Evolutionary conservation across 2,797 vertebrate species (phyloP), one percentile per base, ranked within the genome.

Genomic region (Lepilemur septentrionalis): DNA sequence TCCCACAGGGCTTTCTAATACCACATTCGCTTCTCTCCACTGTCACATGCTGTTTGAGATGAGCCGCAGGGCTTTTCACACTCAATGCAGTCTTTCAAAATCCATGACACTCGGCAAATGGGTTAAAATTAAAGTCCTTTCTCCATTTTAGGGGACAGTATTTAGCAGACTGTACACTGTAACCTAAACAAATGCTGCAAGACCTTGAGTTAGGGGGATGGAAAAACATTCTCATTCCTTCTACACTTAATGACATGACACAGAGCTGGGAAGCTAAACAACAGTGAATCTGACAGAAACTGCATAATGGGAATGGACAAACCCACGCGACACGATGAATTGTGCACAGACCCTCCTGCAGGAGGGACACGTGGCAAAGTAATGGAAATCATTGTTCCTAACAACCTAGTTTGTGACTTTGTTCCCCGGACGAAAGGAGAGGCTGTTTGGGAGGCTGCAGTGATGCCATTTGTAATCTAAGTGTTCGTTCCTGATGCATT

Each of bases 71-170:
- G 43, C 13, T 82, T 81, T 81, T 32, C 76, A 76, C 80, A 50
- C 46, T 72, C 83, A 88, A 80, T 83, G 67, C 1, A 92, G 57
- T 43, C 70, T 76, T 79, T 32, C 86, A 30, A 87, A 97, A 80
- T 38, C 7, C 4, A 1, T 67, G 41, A 83, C 73, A 55, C 35
- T 73, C 92, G 55, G 70, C 59, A 82, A 85, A 72, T 43, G 38
- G 75, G 70, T 69, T 67, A 79, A 88, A 94, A 91, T 94, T 80
- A 35, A 92, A 43, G 52, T 48, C 22, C 4, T 67, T 61, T 59
- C 57, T 59, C 35, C 2, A 73, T 55, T 23, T 78, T 38, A 38
- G 9, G 38, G 63, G 41, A 55, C 9, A 43, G 23, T 18, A 32
- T 38, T 81, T 41, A 69, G 70, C 32, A 76, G 32, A 87, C 65